Conservation (phyloP, 2,113 vertebrate genomes). For the Nyctereutes procyonoides region DNA sequence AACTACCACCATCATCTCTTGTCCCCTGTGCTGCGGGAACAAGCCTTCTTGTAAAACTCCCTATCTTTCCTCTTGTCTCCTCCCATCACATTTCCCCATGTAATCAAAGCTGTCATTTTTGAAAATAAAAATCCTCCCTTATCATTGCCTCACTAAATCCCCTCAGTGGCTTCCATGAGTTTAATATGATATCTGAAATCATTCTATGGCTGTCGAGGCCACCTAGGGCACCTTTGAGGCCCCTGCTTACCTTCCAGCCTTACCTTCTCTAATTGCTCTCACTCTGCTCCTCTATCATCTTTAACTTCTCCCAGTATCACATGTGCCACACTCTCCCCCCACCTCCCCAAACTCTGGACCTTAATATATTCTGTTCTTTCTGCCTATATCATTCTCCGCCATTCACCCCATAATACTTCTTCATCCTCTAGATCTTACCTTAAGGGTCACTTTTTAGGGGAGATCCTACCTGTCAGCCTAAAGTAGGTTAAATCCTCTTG, state of each 20-base stretch:
- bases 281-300: not conserved
- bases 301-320: not conserved
- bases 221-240: not conserved
- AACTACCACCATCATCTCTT: not conserved
- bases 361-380: constrained; percentile 34
- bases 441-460: not conserved
- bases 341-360: not conserved
- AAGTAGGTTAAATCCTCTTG: constrained; percentile 21
- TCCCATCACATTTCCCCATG: constrained; percentile 21
- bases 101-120: constrained; percentile 37
- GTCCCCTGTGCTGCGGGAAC: not conserved
- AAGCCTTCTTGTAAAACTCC: not conserved
- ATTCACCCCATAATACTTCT: not conserved
- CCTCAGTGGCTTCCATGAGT: not conserved
- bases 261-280: not conserved
- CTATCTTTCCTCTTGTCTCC: not conserved
- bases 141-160: constrained; percentile 29
- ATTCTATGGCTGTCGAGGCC: not conserved
- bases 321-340: not conserved
- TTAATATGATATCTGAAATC: constrained; percentile 21
- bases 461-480: not conserved
- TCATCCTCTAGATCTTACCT: not conserved
- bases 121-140: constrained; percentile 11
- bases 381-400: not conserved
- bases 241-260: not conserved